Percentiles rank a stretch among this genome's conserved stretches.
phyloP scores from a whole-genome alignment of 2,113 vertebrate species.

The Sylvietta virens region DNA sequence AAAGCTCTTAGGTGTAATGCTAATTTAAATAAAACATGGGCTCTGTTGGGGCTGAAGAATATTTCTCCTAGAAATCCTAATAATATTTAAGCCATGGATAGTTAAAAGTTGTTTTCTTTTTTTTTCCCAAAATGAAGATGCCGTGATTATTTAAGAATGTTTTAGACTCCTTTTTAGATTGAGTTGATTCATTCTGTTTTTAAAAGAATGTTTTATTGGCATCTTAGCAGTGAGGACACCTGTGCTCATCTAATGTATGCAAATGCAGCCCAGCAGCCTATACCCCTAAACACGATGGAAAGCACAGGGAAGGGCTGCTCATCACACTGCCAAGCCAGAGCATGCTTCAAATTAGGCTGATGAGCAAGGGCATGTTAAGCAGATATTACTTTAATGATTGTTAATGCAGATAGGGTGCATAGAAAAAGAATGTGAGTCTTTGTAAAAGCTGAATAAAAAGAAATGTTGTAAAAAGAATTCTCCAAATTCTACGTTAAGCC shows the following conservation, averaged over 20 bases:
- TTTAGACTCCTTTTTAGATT: neutral
- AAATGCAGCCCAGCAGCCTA: neutral
- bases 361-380: neutral
- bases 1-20: constrained; percentile 29
- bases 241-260: neutral
- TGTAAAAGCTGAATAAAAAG: neutral
- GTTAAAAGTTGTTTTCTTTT: neutral
- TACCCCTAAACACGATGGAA: neutral
- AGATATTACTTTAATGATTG: neutral
- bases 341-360: neutral
- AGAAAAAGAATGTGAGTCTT: neutral
- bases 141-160: neutral
- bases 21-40: constrained; percentile 31
- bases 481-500: neutral
- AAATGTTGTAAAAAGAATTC: neutral
- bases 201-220: neutral
- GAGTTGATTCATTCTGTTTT: neutral
- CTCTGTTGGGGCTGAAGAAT: neutral
- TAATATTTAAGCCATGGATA: neutral
- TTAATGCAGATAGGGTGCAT: neutral
- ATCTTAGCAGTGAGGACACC: neutral
- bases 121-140: neutral
- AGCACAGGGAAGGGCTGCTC: neutral
- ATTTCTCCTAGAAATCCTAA: neutral
- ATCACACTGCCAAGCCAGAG: neutral